Conservation (phyloP, 2,797 vertebrate species). For the Oophaga sylvatica region DNA sequence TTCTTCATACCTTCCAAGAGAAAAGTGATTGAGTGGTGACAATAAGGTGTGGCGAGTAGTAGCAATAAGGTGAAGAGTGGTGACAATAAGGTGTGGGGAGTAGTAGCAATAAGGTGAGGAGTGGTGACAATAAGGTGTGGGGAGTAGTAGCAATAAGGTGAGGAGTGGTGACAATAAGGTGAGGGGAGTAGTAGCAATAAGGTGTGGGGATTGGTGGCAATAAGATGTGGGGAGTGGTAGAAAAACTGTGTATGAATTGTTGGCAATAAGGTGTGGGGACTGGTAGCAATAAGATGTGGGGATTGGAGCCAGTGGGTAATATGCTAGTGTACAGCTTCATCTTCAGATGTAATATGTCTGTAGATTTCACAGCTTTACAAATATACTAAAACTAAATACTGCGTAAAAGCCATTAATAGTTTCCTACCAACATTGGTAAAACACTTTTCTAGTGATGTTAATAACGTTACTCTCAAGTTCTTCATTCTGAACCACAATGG, state of each 20-base stretch:
- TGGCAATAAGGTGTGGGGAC: conserved; percentile 64
- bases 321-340: neutral
- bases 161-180: conserved; percentile 65
- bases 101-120: conserved; percentile 65
- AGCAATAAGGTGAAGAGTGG: conserved; percentile 30
- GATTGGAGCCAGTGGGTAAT: neutral
- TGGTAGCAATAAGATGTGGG: conserved; percentile 64
- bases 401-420: no score
- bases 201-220: conserved; percentile 64
- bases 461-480: neutral
- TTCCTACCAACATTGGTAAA: neutral
- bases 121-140: conserved; percentile 64
- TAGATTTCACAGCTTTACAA: neutral
- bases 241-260: conserved; percentile 61
- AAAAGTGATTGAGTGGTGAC: conserved; percentile 69
- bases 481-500: no score
- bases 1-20: conserved; percentile 87
- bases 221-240: conserved; percentile 62
- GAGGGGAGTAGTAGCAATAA: conserved; percentile 64
- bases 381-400: no score
- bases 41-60: conserved; percentile 60
- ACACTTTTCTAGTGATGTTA: neutral
- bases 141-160: conserved; percentile 65
- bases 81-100: conserved; percentile 64
- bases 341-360: neutral